These are phyloP conservation scores for Eulemur rubriventer DNA, from an alignment of 2,797 vertebrate species.

Conservation along the genomic window DNA sequence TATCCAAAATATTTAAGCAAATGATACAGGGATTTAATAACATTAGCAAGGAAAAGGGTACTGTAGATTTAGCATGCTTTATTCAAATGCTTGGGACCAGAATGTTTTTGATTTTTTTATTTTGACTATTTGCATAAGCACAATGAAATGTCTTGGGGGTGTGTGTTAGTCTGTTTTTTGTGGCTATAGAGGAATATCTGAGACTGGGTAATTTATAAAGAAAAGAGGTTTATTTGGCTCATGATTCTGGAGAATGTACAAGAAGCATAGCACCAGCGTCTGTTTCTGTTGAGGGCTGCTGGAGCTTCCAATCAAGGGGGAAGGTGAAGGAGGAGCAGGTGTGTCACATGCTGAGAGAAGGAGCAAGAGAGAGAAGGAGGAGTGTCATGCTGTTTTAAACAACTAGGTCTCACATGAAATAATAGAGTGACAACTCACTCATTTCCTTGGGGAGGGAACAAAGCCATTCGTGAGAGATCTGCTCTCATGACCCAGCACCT, in stretches of 20 bases:
- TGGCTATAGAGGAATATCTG: neutral
- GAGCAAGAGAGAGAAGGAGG: neutral
- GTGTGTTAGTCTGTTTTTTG: neutral
- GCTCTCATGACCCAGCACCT: neutral
- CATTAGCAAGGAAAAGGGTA: neutral
- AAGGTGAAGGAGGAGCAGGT: neutral
- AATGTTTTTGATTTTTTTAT: neutral
- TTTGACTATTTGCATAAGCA: neutral
- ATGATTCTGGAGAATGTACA: neutral
- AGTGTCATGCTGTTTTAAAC: neutral
- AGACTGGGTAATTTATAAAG: neutral
- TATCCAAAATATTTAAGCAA: neutral
- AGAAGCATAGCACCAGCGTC: neutral
- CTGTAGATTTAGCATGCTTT: neutral
- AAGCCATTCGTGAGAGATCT: neutral
- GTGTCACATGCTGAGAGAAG: neutral
- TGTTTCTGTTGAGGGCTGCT: neutral
- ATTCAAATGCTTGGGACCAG: neutral
- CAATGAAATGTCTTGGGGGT: neutral
- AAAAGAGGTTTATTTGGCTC: neutral
- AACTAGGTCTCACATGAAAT: neutral
- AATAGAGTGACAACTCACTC: neutral
- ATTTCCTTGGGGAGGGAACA: neutral
- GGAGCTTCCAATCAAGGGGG: neutral
- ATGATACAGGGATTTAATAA: neutral